Percentiles rank a stretch among this genome's conserved stretches.
phyloP scores from a whole-genome alignment of 2,888 invertebrate species.

The Branchipolynoe longqiensis region DNA sequence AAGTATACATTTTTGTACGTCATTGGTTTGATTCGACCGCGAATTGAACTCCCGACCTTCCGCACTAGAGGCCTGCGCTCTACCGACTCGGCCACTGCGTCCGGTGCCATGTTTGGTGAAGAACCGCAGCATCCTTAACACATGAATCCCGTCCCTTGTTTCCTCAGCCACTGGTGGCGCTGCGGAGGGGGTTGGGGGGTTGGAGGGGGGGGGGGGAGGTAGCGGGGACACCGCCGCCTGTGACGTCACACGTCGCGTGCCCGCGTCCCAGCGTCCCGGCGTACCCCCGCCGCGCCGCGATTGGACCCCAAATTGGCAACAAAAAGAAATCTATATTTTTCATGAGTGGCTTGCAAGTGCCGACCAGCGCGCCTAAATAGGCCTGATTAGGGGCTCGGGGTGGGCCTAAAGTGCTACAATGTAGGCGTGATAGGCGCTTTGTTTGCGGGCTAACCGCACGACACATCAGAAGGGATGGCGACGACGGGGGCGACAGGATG shows the following conservation, averaged over 20 bases:
- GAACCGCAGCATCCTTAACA: no score
- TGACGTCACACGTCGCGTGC: conserved; percentile 38
- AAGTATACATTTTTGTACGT: no score
- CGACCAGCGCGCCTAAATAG: conserved; percentile 30
- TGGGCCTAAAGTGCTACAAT: conserved; percentile 51
- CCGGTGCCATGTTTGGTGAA: no score
- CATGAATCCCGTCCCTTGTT: no score
- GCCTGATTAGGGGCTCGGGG: conserved; percentile 52
- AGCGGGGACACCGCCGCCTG: neutral
- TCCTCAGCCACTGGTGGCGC: neutral
- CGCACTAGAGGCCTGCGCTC: no score
- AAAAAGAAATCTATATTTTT: conserved; percentile 50
- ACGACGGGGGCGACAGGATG: conserved; percentile 1
- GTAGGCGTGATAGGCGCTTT: conserved; percentile 32
- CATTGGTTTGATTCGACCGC: no score
- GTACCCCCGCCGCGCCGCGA: neutral
- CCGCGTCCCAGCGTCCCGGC: neutral
- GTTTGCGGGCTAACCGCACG: conserved; percentile 18
- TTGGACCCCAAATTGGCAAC: conserved; percentile 22
- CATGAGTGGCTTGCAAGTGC: conserved; percentile 36
- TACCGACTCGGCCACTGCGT: no score
- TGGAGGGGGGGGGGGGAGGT: neutral
- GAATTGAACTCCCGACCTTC: no score
- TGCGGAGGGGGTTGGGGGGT: neutral
- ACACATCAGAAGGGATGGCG: conserved; percentile 19